Conservation (phyloP, 2,888 invertebrate genomes). For the Heliconius sara region DNA sequence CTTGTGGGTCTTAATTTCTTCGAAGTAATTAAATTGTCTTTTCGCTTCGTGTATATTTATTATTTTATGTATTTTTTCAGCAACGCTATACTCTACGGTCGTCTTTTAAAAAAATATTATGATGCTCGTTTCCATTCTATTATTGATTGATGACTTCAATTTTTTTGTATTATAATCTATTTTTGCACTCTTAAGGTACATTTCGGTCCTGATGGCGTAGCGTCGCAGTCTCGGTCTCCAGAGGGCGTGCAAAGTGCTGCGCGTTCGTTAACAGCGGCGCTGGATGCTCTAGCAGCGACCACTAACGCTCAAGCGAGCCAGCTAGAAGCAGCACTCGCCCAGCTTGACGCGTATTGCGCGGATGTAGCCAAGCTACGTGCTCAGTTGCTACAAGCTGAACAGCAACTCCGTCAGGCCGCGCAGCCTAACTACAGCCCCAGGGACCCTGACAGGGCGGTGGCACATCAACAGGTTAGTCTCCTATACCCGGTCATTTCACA, state of each 20-base stretch:
- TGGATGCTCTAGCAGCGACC: conserved; percentile 86
- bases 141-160: background rate
- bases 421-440: conserved; percentile 93
- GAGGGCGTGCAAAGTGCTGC: conserved; percentile 89
- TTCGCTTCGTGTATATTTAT: background rate
- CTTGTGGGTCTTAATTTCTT: background rate
- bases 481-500: conserved; percentile 53
- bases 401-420: conserved; percentile 91
- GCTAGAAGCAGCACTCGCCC: conserved; percentile 90
- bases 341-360: conserved; percentile 94
- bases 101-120: too few species aligned
- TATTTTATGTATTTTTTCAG: background rate
- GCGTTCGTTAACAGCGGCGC: conserved; percentile 86
- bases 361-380: conserved; percentile 93
- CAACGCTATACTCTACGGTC: background rate
- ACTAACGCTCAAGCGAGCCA: conserved; percentile 87
- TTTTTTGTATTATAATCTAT: background rate
- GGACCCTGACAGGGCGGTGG: conserved; percentile 91
- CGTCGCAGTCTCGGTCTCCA: conserved; percentile 88
- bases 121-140: too few species aligned
- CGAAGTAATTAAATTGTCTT: background rate
- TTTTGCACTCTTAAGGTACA: conserved; percentile 86
- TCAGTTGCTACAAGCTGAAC: conserved; percentile 93
- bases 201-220: conserved; percentile 94
- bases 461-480: conserved; percentile 93